Evolutionary conservation across 2,888 invertebrate species (phyloP).

Genomic region (Taphrorychus bicolor): DNA sequence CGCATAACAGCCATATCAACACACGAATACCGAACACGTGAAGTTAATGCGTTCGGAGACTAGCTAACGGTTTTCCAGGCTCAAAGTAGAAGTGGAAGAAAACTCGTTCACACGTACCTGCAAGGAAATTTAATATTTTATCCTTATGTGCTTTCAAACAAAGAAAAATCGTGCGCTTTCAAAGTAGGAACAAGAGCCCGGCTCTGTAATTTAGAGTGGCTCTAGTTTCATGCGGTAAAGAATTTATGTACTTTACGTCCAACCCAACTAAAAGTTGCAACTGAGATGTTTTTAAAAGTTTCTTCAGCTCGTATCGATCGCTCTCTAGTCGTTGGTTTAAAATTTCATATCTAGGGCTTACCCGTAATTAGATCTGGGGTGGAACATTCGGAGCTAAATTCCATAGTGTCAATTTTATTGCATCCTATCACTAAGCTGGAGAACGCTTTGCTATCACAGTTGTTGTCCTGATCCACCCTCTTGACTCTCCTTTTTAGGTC

Average conservation of each 20-base stretch:
- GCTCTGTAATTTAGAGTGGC: conserved; percentile 22
- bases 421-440: conserved; percentile 78
- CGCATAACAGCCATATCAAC: neutral
- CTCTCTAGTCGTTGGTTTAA: no score
- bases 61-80: neutral
- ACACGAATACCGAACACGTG: neutral
- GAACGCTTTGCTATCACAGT: conserved; percentile 67
- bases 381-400: conserved; percentile 77
- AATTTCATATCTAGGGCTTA: no score
- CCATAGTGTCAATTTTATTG: conserved; percentile 78
- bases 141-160: conserved; percentile 21
- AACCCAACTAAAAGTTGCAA: conserved; percentile 6
- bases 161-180: conserved; percentile 31
- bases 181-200: conserved; percentile 14
- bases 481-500: conserved; percentile 52
- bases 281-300: conserved; percentile 2
- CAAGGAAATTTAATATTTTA: conserved; percentile 37
- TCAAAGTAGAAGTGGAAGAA: conserved; percentile 5
- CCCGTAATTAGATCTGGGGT: conserved; percentile 73
- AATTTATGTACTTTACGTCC: conserved; percentile 14
- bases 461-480: conserved; percentile 55
- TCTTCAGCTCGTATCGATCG: neutral
- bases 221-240: conserved; percentile 20
- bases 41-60: conserved; percentile 3
- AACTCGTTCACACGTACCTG: conserved; percentile 22